These are phyloP conservation scores for Pogoniulus pusillus DNA, from an alignment of 2,797 vertebrate species.

Conservation along the genomic window DNA sequence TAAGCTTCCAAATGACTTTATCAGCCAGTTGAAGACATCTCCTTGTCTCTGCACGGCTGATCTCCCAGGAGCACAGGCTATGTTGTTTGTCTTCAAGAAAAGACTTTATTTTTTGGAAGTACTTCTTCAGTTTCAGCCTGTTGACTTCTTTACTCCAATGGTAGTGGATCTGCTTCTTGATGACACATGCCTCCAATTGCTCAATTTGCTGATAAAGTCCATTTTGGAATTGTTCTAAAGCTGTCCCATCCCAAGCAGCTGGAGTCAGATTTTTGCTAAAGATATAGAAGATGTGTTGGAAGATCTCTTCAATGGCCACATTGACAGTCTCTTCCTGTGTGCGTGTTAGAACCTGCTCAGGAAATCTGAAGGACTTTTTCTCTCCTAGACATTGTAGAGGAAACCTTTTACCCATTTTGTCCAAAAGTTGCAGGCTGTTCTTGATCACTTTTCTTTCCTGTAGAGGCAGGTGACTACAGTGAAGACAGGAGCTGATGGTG, in stretches of 20 bases:
- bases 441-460: slow-evolving; percentile 27
- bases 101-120: slow-evolving; percentile 55
- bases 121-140: slow-evolving; percentile 45
- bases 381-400: slow-evolving; percentile 52
- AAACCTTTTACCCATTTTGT: slow-evolving; percentile 40
- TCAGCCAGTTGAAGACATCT: slow-evolving; percentile 54
- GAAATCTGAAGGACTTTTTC: slow-evolving; percentile 55
- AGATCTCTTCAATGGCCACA: slow-evolving; percentile 45
- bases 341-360: slow-evolving; percentile 9
- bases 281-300: slow-evolving; percentile 59
- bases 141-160: neutral
- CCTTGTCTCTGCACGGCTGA: slow-evolving; percentile 53
- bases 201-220: slow-evolving; percentile 47
- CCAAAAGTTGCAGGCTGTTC: slow-evolving; percentile 53
- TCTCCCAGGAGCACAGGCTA: slow-evolving; percentile 71
- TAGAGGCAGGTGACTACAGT: slow-evolving; percentile 35
- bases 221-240: slow-evolving; percentile 22
- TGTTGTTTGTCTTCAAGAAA: slow-evolving; percentile 54
- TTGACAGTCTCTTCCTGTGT: slow-evolving; percentile 9
- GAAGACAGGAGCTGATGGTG: neutral
- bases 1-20: neutral
- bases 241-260: slow-evolving; percentile 56
- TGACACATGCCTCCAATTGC: slow-evolving; percentile 4
- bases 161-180: neutral
- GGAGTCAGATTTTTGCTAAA: slow-evolving; percentile 55